Conservation (phyloP, 1,140 invertebrate genomes). For the Micrasema longulum region DNA sequence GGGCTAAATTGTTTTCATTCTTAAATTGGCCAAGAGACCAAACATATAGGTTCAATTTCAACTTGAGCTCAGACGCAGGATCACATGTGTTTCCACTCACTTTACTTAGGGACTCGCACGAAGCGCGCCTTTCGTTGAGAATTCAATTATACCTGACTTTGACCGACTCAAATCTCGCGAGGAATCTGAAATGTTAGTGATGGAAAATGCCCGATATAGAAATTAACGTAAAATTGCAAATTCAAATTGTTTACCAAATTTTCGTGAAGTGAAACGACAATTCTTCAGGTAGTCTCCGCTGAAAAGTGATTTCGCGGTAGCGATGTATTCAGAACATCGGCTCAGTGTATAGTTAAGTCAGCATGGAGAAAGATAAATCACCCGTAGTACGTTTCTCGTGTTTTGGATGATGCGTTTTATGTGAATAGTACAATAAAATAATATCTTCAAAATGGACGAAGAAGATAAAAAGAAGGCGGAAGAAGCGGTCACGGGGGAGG, state of each 20-base stretch:
- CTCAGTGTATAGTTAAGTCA: background rate
- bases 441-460: slow-evolving; percentile 46
- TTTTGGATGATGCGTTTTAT: slow-evolving; percentile 21
- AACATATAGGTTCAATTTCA: slow-evolving; percentile 55
- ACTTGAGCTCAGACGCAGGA: slow-evolving; percentile 52
- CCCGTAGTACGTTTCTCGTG: background rate
- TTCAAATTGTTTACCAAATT: background rate
- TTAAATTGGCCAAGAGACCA: slow-evolving; percentile 54
- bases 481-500: slow-evolving; percentile 50
- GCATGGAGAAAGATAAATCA: slow-evolving; percentile 10
- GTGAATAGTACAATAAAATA: slow-evolving; percentile 29
- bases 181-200: slow-evolving; percentile 14
- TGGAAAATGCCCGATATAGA: slow-evolving; percentile 36
- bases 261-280: slow-evolving; percentile 20
- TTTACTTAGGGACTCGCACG: slow-evolving; percentile 28
- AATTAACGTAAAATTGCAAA: background rate
- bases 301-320: slow-evolving; percentile 21
- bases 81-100: slow-evolving; percentile 48
- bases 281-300: slow-evolving; percentile 1
- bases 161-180: background rate
- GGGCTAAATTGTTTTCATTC: slow-evolving; percentile 55
- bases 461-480: slow-evolving; percentile 63
- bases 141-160: slow-evolving; percentile 1
- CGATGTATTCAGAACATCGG: slow-evolving; percentile 17
- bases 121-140: slow-evolving; percentile 21